phyloP scores from a whole-genome alignment of 2,797 vertebrate species.

The Pseudopleuronectes americanus region DNA sequence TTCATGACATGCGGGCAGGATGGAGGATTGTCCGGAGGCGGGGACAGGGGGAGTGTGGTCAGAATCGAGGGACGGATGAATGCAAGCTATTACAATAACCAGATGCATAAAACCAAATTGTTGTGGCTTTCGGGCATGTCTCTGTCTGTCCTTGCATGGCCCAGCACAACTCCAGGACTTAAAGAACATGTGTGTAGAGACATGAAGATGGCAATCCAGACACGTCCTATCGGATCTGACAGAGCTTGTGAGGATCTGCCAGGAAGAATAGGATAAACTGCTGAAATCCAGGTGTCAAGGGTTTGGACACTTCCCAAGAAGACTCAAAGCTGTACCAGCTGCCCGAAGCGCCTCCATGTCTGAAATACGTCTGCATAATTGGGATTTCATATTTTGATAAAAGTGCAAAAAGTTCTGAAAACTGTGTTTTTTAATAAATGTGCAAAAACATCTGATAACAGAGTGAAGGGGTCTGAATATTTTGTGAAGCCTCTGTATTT shows the following conservation, averaged over 20 bases:
- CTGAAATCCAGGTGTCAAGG: too few species aligned
- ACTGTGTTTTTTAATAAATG: too few species aligned
- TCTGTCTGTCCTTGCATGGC: not conserved
- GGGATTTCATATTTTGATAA: too few species aligned
- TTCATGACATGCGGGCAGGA: not conserved
- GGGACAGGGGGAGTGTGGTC: not conserved
- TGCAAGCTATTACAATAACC: not conserved
- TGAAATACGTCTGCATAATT: too few species aligned
- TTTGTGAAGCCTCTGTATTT: conserved; percentile 52
- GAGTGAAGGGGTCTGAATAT: too few species aligned
- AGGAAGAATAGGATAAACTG: not conserved
- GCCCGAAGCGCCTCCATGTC: not conserved
- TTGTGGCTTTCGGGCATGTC: not conserved
- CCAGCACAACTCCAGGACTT: not conserved
- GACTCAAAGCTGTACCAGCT: not conserved
- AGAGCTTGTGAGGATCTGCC: not conserved
- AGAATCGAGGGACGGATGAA: too few species aligned
- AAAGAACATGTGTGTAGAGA: not conserved
- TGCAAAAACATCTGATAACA: too few species aligned
- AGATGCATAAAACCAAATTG: not conserved
- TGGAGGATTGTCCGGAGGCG: not conserved
- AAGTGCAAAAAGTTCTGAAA: too few species aligned
- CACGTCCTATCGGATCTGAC: not conserved
- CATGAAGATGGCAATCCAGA: too few species aligned
- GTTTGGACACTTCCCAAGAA: not conserved